Base-by-base conservation (phyloP, 1,140 invertebrate species). In the Zaprionus capensis region DNA sequence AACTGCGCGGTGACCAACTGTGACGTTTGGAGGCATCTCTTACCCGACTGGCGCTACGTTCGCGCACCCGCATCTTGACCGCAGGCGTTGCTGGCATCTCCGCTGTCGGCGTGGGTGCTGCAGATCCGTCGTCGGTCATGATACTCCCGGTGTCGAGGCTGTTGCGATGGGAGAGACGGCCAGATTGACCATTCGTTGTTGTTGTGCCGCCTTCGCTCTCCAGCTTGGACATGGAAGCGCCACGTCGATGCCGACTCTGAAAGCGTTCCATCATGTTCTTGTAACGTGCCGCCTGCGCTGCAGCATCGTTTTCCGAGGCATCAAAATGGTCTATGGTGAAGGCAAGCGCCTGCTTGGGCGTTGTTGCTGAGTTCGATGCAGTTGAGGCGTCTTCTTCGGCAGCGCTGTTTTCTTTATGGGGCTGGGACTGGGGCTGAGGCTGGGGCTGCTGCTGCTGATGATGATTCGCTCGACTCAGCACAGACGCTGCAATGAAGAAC, bases 261-360 rank as follows among this genome's bases (percentile, higher is more conserved):
- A 95, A 96, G 79, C 95, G 95, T 78, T 96, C 95, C 75, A 96
- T 94, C 79, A 96, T 87, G 80, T 94, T 94, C 86, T 96, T 95
- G 70, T 92, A 92, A 36, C 88, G 80, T 7, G 91, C 90, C 94
- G 95, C 86, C 93, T 94, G 46, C 93, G 93, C 74, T 93, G 91
- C 91, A 15, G 91, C 94, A 82, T 96, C 95, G 36, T 95, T 86
- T 62, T 88, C 91, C 76, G 95, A 95, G n/a, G 94, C 93, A 34
- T 93, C 94, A 2, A 95, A 95, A 78, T 96, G 96, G 78, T 96
- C 95, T 65, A 96, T 95, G 38, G 95, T 96, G 82, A 96, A 96
- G 17, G 95, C 95, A 83, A 93, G 84, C 36, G 83, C 69, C 64
- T 76, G 65, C 51, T 91, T 90, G 1, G 76, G 77, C 15, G 81